phyloP scores from a whole-genome alignment of 1,140 invertebrate genomes.

The Neomicropteryx cornuta region DNA sequence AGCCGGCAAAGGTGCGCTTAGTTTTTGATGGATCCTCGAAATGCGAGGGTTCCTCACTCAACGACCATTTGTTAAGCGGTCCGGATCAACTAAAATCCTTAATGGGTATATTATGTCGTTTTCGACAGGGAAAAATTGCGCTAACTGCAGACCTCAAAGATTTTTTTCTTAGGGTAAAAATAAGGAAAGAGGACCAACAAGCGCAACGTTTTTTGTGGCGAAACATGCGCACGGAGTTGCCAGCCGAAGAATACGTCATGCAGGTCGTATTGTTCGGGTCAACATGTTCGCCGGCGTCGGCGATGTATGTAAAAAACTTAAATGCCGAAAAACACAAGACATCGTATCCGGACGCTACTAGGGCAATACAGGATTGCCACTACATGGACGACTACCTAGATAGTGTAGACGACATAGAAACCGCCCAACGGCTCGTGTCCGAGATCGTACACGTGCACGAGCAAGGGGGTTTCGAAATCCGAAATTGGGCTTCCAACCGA shows the following conservation, averaged over 20 bases:
- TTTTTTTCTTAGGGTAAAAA: slow-evolving; percentile 15
- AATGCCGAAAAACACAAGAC: slow-evolving; percentile 17
- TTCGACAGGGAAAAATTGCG: slow-evolving; percentile 17
- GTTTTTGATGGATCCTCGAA: slow-evolving; percentile 19
- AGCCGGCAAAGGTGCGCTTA: slow-evolving; percentile 17
- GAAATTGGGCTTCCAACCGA: slow-evolving; percentile 13
- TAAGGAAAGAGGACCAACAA: slow-evolving; percentile 11
- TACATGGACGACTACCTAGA: slow-evolving; percentile 29
- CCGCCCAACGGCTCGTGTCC: slow-evolving; percentile 14
- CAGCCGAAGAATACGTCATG: too few species aligned
- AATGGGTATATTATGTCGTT: slow-evolving; percentile 16
- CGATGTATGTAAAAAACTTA: slow-evolving; percentile 21
- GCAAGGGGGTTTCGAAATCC: slow-evolving; percentile 15
- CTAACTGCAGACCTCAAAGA: slow-evolving; percentile 13
- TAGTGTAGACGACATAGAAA: slow-evolving; percentile 13
- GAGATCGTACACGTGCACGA: slow-evolving; percentile 18
- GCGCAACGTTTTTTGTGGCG: slow-evolving; percentile 17
- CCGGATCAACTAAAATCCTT: slow-evolving; percentile 17
- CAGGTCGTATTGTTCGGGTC: slow-evolving; percentile 18
- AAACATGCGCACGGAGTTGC: slow-evolving; percentile 4
- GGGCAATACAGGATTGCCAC: slow-evolving; percentile 16
- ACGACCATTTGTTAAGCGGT: slow-evolving; percentile 16
- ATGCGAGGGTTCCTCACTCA: slow-evolving; percentile 11
- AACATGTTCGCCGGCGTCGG: slow-evolving; percentile 20
- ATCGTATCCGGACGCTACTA: slow-evolving; percentile 13